phyloP scores from a whole-genome alignment of 2,888 invertebrate genomes.

The Polymixis lichenea region DNA sequence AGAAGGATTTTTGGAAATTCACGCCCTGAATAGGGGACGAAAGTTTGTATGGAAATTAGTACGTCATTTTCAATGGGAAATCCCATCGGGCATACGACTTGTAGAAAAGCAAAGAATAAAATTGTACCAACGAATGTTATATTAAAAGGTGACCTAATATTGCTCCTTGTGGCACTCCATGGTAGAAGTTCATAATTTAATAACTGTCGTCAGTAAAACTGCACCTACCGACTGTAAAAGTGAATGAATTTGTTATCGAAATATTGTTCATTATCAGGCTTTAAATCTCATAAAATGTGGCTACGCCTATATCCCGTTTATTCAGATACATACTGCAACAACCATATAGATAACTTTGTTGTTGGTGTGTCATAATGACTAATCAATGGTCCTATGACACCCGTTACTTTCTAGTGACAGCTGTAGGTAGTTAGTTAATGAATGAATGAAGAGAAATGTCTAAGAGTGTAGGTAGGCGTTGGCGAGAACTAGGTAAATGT shows the following conservation, averaged over 20 bases:
- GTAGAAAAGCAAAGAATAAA: background rate
- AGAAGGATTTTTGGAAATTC: background rate
- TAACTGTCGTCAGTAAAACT: background rate
- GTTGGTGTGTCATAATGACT: conserved; percentile 6
- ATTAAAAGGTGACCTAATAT: conserved; percentile 6
- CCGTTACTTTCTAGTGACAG: conserved; percentile 26
- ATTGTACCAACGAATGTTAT: background rate
- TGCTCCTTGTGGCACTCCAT: conserved; percentile 23
- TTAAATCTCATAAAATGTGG: conserved; percentile 18
- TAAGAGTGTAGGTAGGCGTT: background rate
- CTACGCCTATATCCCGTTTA: conserved; percentile 22
- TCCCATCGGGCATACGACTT: background rate
- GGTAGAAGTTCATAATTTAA: background rate
- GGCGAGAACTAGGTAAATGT: conserved; percentile 1
- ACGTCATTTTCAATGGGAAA: background rate
- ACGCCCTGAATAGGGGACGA: background rate
- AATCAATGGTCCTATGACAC: conserved; percentile 11
- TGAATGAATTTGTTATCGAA: conserved; percentile 25
- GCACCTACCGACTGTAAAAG: conserved; percentile 2
- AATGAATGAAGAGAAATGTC: conserved; percentile 24
- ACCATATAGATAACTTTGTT: conserved; percentile 48
- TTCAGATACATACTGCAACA: background rate
- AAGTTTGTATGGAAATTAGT: too few species aligned
- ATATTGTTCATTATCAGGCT: conserved; percentile 14
- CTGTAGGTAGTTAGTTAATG: background rate